Percentiles rank a stretch among this genome's conserved stretches.
phyloP scores from a whole-genome alignment of 2,113 vertebrate species.

The Neoarius graeffei region DNA sequence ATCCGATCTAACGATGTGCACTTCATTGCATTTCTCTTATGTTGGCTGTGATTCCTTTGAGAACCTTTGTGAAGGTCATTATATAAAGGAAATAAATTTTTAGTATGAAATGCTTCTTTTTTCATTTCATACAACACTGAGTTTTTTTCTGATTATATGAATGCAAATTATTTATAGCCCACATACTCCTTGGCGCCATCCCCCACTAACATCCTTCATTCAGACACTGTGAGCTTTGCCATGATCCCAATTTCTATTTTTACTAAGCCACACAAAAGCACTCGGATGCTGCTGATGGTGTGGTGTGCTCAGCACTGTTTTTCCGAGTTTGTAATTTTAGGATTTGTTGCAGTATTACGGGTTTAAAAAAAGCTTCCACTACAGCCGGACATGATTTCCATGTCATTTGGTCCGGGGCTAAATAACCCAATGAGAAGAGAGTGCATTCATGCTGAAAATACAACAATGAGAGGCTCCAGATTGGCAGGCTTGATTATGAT shows the following conservation, averaged over 20 bases:
- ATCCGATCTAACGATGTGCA: background rate
- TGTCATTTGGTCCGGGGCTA: conserved; percentile 30
- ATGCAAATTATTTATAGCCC: background rate
- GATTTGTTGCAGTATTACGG: conserved; percentile 19
- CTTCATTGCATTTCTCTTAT: background rate
- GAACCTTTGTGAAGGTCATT: background rate
- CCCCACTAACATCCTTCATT: background rate
- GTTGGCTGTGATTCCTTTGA: background rate
- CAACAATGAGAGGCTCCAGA: conserved; percentile 47
- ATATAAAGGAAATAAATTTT: background rate
- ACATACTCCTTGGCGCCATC: background rate
- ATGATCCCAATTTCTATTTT: conserved; percentile 20
- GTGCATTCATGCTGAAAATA: conserved; percentile 48
- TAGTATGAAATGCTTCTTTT: background rate
- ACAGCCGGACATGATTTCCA: conserved; percentile 27
- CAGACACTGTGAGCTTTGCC: background rate
- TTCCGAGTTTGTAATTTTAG: conserved; percentile 18
- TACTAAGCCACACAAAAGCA: conserved; percentile 4
- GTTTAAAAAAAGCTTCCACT: conserved; percentile 26
- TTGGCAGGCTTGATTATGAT: conserved; percentile 53
- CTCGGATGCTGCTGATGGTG: background rate
- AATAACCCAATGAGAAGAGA: conserved; percentile 36
- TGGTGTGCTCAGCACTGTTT: background rate
- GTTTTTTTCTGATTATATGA: background rate
- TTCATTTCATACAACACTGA: background rate